A percentile compares a stretch with the other conserved stretches of the same genome.
Conservation (phyloP, 2,797 vertebrate genomes). For the Trachops cirrhosus region DNA sequence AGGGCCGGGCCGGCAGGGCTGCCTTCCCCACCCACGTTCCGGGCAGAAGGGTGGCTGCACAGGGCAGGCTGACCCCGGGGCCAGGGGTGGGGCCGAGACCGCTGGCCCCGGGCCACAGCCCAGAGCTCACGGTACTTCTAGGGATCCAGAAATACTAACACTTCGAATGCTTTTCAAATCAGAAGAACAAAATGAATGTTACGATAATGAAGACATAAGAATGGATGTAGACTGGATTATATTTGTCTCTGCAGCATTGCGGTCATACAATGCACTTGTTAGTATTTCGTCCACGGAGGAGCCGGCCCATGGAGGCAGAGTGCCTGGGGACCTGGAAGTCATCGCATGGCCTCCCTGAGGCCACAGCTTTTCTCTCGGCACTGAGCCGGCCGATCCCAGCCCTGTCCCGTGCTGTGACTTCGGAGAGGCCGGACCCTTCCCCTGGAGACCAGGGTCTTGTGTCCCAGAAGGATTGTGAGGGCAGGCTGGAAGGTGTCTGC, state of each 20-base stretch:
- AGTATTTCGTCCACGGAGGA: background rate
- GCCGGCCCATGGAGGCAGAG: background rate
- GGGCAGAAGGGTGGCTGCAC: background rate
- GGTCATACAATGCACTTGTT: background rate
- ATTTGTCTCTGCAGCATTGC: background rate
- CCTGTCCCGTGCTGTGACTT: accelerated
- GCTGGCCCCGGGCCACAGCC: background rate
- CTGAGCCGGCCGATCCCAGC: background rate
- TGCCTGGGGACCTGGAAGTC: background rate
- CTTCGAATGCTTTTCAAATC: slow-evolving; percentile 2
- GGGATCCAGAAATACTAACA: background rate
- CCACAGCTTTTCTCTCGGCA: background rate
- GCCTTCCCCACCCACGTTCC: background rate
- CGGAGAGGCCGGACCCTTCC: background rate
- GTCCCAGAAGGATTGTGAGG: background rate
- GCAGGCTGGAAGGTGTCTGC: background rate
- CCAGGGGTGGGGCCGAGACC: no score
- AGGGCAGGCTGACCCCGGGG: accelerated
- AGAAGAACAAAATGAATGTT: background rate
- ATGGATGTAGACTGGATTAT: background rate
- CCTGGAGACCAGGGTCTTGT: background rate
- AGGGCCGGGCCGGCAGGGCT: background rate
- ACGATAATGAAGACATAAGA: background rate
- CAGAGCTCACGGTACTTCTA: background rate
- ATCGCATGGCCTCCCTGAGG: background rate